Conservation (phyloP, 2,113 vertebrate genomes). For the Mustela nigripes region DNA sequence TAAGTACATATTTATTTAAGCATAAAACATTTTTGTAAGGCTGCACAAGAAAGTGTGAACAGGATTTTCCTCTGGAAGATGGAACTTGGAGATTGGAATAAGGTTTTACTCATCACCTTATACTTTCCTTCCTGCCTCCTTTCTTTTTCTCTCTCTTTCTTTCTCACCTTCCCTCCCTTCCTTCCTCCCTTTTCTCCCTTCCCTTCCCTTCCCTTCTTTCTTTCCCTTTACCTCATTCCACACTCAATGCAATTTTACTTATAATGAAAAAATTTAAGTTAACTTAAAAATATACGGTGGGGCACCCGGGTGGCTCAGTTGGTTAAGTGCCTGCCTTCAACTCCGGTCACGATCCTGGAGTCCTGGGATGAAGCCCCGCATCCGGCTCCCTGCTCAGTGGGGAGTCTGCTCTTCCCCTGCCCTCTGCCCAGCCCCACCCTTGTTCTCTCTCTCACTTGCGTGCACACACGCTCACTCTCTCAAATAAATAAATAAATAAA, state of each 20-base stretch:
- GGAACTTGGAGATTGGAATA: background rate
- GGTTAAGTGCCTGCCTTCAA: background rate
- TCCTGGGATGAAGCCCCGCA: background rate
- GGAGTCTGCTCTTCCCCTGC: background rate
- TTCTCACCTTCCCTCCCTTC: rapidly evolving
- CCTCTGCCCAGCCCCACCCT: background rate
- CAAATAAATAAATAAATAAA: background rate
- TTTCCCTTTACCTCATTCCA: slow-evolving; percentile 35
- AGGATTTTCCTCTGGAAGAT: background rate
- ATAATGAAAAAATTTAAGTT: background rate
- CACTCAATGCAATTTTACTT: background rate
- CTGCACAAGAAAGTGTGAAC: background rate
- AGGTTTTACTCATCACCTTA: background rate
- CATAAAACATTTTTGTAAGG: background rate
- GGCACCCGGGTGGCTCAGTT: background rate
- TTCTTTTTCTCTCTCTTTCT: background rate
- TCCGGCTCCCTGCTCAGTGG: background rate
- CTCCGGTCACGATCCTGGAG: background rate
- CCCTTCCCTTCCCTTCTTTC: background rate
- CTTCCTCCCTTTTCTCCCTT: background rate
- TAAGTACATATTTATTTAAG: slow-evolving; percentile 39
- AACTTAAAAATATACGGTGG: background rate
- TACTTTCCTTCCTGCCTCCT: background rate
- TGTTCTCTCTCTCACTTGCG: background rate
- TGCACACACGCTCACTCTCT: background rate